These are phyloP conservation scores for Amblyraja radiata DNA, from an alignment of 2,797 vertebrate species.

Conservation along the genomic window DNA sequence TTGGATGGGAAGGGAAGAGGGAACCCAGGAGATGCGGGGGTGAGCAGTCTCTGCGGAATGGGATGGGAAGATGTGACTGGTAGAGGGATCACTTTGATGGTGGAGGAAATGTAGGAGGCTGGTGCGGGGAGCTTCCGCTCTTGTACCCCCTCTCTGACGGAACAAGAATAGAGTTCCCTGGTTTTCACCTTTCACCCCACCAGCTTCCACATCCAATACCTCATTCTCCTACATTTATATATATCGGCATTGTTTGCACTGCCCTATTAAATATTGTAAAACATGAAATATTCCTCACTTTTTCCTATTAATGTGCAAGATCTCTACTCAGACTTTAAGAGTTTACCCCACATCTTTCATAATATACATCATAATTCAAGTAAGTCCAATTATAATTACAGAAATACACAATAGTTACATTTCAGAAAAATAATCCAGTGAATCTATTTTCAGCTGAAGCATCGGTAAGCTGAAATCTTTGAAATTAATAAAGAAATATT, in stretches of 20 bases:
- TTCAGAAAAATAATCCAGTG: background rate
- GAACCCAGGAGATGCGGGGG: too few relatives aligned
- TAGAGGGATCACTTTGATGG: too few relatives aligned
- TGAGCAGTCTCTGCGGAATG: too few relatives aligned
- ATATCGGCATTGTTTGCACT: background rate
- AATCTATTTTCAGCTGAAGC: background rate
- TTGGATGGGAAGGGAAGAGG: too few relatives aligned
- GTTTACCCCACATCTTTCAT: background rate
- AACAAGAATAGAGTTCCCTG: too few relatives aligned
- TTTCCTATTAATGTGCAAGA: background rate
- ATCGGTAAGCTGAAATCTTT: background rate
- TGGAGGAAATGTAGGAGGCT: too few relatives aligned
- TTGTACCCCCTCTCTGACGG: too few relatives aligned
- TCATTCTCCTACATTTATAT: too few relatives aligned
- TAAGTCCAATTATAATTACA: background rate
- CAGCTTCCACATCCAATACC: too few relatives aligned
- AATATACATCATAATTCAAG: background rate
- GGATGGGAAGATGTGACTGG: too few relatives aligned
- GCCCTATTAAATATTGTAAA: background rate
- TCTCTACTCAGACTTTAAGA: background rate
- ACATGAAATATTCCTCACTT: background rate
- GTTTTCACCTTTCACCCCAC: too few relatives aligned
- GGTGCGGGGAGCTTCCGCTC: too few relatives aligned
- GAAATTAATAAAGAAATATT: background rate
- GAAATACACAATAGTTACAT: background rate